Evolutionary conservation across 2,797 vertebrate genomes (phyloP).

Genomic region (Hylomyscus alleni): DNA sequence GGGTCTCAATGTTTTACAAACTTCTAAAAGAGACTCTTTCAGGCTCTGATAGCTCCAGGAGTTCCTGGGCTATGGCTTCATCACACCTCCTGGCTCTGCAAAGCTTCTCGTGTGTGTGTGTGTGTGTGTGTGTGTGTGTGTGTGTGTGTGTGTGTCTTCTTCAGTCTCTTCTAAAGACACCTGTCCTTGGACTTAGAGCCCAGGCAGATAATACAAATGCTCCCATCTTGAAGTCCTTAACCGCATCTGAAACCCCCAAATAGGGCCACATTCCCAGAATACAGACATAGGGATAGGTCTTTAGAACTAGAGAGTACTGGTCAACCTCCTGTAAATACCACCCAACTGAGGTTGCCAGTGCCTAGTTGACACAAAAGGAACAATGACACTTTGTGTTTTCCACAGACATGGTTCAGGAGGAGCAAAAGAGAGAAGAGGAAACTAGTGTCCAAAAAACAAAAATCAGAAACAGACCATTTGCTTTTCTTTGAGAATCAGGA

Average conservation of each 20-base stretch:
- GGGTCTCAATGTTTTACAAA: background rate
- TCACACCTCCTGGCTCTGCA: background rate
- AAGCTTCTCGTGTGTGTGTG: background rate
- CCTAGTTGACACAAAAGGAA: accelerated
- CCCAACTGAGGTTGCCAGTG: accelerated
- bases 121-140: background rate
- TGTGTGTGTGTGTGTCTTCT: background rate
- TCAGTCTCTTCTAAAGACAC: background rate
- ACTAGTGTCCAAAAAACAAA: background rate
- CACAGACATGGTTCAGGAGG: background rate
- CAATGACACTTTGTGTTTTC: accelerated
- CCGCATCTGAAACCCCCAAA: background rate
- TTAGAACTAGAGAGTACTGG: background rate
- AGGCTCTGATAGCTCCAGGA: background rate
- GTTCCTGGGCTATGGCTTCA: background rate
- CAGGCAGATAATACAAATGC: background rate
- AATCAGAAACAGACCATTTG: background rate
- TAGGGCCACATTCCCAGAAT: background rate
- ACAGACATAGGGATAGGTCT: background rate
- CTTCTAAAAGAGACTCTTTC: background rate
- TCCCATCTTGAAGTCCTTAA: background rate
- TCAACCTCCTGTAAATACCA: background rate
- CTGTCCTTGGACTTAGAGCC: background rate
- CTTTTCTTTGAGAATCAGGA: constrained; percentile 9
- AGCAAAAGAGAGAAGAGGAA: background rate